Base-by-base conservation (phyloP, 1,140 invertebrate species). In the Leptinotarsa lineolata region DNA sequence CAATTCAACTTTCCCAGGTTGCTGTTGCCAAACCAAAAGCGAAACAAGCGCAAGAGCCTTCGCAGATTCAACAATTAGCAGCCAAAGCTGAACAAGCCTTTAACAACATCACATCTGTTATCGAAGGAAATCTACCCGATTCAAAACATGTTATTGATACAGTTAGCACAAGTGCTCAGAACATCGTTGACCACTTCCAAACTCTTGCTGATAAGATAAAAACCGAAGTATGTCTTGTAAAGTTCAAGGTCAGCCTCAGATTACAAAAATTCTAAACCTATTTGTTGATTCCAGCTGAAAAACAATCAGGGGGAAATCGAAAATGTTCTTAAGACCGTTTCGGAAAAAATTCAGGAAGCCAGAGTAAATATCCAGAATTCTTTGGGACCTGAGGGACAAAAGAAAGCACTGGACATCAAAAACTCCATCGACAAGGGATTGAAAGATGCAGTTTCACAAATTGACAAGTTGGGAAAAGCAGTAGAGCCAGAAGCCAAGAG, bases 271-370 rank as follows among this genome's bases (percentile, higher is more conserved):
- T 30, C 1, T 30, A 1, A 30, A 11, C 8, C 30, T 39, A 3
- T 72, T 67, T 67, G 16, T 66, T 44, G 21, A 5, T 73, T 74
- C 22, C 68, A 77, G 74, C 58, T 76, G 2, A 76, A 76, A 46
- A 76, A 77, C 20, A 78, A 81, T 69, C 76, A 80, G 77, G 77
- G 74, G 4, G 80, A 79, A 15, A 68, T 82, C 12, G 80, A 82
- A 21, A 76, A 77, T 4, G 74, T 78, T 8, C 16, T 81, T 8
- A 78, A 78, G 59, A 67, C 74, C 66, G 76, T 82, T 30, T 68
- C 79, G 68, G 72, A 72, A 13, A 79, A 75, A 39, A 46, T 82
- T n/a, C 66, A 68, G 63, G 70, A 74, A 46, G 77, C 80, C 2
- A 76, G 74, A 45, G 70, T 44, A 12, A 72, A 74, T 22, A 59